Evolutionary conservation across 2,888 invertebrate species (phyloP), one percentile per base, ranked within the genome.

Genomic region (Hydrotaea diabolus): DNA sequence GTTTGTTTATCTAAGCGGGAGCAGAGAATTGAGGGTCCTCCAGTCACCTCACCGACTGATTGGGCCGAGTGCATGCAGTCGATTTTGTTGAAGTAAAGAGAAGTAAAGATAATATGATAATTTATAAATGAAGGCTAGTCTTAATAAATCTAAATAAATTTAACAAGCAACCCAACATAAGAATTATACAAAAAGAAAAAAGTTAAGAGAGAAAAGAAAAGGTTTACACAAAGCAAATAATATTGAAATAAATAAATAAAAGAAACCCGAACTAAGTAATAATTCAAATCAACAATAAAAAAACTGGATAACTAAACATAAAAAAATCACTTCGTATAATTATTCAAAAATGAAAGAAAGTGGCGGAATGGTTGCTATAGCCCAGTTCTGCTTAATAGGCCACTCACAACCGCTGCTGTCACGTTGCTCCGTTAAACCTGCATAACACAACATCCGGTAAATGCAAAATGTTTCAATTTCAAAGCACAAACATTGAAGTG

Each of bases 101-200:
- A 31, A n/a, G n/a, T n/a, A 31, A 31, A 31, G 7, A 31, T 7
- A 53, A 69, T n/a, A 0, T 71, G 19, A 78, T 62, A 49, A 39
- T 57, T 73, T 74, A 59, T 74, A 39, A 72, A 31, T 69, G 31
- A 57, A 57, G 74, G 39, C 74, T 74, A 59, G 57, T 74, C 59
- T 57, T 57, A 74, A 43, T 39, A 36, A 53, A 77, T 55, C 19
- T 77, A 73, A 81, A 62, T 81, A 66, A 72, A 64, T 79, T 64
- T 9, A 59, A 64, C 36, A 36, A 36, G 5, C 39, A 64, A 64
- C 36, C 36, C 66, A 66, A 66, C 43, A 59, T 23, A 23, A 11
- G 17, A 66, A 69, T 43, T 5, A 64, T 13, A 43, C 19, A 69
- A 66, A 59, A 9, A 66, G 7, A 21, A 19, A 59, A 59, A 59